Conservation (phyloP, 2,797 vertebrate species). For the Acropternis orthonyx region DNA sequence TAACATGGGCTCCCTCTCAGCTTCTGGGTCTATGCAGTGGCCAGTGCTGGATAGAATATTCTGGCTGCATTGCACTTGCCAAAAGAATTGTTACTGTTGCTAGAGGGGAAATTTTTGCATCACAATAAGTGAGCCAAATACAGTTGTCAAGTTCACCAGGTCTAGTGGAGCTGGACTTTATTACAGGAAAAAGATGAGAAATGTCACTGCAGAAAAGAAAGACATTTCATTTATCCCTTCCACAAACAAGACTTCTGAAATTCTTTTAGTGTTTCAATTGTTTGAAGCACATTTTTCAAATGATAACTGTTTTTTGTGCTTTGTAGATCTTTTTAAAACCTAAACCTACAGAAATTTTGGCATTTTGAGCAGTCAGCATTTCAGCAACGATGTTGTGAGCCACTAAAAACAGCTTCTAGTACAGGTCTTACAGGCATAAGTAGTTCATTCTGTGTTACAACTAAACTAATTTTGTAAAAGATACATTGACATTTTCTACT, state of each 20-base stretch:
- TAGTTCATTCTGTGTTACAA: background rate
- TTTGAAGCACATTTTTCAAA: background rate
- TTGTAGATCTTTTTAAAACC: background rate
- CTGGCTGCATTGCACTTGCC: background rate
- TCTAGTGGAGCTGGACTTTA: background rate
- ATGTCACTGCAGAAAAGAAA: background rate
- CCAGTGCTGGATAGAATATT: background rate
- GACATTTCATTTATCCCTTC: background rate
- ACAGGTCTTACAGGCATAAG: background rate
- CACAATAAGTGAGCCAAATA: background rate
- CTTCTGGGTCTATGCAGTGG: background rate
- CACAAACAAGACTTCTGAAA: background rate
- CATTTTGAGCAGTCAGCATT: background rate
- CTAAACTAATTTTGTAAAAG: background rate
- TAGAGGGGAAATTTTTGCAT: background rate
- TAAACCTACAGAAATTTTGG: background rate
- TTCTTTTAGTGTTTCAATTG: background rate
- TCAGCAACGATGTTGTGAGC: background rate
- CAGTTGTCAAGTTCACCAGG: background rate
- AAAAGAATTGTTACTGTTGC: background rate
- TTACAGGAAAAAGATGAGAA: background rate
- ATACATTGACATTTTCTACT: background rate
- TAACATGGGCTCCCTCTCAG: background rate
- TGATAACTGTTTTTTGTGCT: background rate
- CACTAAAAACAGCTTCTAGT: background rate